A percentile compares a stretch with the other conserved stretches of the same genome.
Conservation (phyloP, 2,888 invertebrate genomes). For the Pyralis farinalis region DNA sequence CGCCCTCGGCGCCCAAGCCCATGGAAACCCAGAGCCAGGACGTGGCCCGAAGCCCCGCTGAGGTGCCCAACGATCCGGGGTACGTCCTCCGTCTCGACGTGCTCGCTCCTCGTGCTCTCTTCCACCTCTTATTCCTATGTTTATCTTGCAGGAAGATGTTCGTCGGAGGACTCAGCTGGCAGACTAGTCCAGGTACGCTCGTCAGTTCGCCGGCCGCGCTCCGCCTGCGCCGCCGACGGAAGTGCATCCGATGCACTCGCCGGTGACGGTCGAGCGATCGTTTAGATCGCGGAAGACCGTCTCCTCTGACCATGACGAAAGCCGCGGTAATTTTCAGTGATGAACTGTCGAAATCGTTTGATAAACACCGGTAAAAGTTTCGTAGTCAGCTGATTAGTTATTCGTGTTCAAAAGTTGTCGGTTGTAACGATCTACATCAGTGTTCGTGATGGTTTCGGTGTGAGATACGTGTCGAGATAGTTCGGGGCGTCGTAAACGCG, state of each 20-base stretch:
- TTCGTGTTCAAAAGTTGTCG: slow-evolving; percentile 46
- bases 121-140: slow-evolving; percentile 67
- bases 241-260: slow-evolving; percentile 61
- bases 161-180: slow-evolving; percentile 99
- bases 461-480: slow-evolving; percentile 33
- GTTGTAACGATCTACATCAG: slow-evolving; percentile 37
- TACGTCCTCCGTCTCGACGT: slow-evolving; percentile 66
- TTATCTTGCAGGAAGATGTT: slow-evolving; percentile 99
- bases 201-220: slow-evolving; percentile 53
- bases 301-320: slow-evolving; percentile 35
- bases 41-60: slow-evolving; percentile 91
- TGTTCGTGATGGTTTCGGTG: slow-evolving; percentile 36
- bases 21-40: slow-evolving; percentile 92
- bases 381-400: slow-evolving; percentile 74
- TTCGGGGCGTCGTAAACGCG: slow-evolving; percentile 33
- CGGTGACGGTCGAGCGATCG: slow-evolving; percentile 44
- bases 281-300: slow-evolving; percentile 39
- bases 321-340: slow-evolving; percentile 52
- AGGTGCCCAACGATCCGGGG: slow-evolving; percentile 98
- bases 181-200: slow-evolving; percentile 98
- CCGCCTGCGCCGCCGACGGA: slow-evolving; percentile 46
- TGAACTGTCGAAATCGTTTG: slow-evolving; percentile 42
- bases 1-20: slow-evolving; percentile 66
- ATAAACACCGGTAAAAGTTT: slow-evolving; percentile 75
- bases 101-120: slow-evolving; percentile 28